Base-by-base conservation (phyloP, 2,888 invertebrate species). In the Parapristionchus giblindavisi region DNA sequence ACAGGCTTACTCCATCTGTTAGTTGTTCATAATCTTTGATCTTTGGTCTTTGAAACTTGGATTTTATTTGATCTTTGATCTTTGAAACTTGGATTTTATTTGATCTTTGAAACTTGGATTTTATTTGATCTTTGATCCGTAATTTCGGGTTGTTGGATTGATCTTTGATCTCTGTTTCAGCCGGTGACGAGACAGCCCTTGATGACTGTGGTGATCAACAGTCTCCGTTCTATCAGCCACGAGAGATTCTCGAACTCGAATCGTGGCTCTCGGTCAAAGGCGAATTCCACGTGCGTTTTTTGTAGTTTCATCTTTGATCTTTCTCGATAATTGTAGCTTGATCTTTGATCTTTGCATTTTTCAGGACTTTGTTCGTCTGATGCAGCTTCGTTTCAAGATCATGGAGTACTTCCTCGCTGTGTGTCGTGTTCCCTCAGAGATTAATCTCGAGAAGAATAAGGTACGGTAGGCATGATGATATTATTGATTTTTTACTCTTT, bases 361-460 rank as follows among this genome's bases (percentile, higher is more conserved):
- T 34, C 68, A 84, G 78, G 76, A 74, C 11, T 52, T 87, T 43
- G 75, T 78, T 36, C 63, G 75, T 8, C 43, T 83, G 40, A 74
- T 85, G 40, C 79, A 78, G 24, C 77, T 87, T 11, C 84, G 87
- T 5, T 83, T 85, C 76, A 84, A 85, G 52, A 74, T 85, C 8
- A 87, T 87, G 86, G 60, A 76, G 32, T 86, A 84, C 76, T 85
- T 87, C 75, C 70, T 85, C 52, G 68, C 78, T n/a, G 80, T 84
- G 29, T 76, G 85, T 43, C 60, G 75, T 3, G 65, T 78, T 60
- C 82, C 85, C 1, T 14, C 21, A 17, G n/a, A 43, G 4, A 61
- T 77, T 38, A 71, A 72, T 60, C 3, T 8, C 38, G 43, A 24
- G 3, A 27, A 36, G 54, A 74, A 40, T 40, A 71, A 43, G 66